Evolutionary conservation across 1,140 invertebrate genomes (phyloP).

Genomic region (Bursaphelenchus mucronatus): DNA sequence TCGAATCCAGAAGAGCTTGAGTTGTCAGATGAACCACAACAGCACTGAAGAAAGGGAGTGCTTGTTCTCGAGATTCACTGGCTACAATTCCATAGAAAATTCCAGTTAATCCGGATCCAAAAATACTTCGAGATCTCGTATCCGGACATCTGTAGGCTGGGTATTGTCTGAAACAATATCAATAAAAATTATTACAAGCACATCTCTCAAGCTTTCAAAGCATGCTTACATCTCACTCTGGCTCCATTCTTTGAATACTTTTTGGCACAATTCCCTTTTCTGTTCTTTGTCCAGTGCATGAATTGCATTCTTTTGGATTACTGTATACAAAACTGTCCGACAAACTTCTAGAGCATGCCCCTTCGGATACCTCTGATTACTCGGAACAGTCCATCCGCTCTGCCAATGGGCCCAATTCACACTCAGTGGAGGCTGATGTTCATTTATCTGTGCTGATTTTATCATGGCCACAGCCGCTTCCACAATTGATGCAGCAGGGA

Average conservation of each 20-base stretch:
- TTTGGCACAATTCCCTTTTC: neutral
- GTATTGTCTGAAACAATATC: neutral
- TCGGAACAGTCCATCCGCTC: conserved; percentile 8
- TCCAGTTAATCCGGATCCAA: conserved; percentile 31
- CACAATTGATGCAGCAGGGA: conserved; percentile 6
- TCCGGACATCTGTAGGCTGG: conserved; percentile 22
- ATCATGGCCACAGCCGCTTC: conserved; percentile 13
- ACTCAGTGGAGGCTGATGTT: conserved; percentile 1
- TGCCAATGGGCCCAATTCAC: conserved; percentile 25
- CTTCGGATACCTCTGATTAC: conserved; percentile 10
- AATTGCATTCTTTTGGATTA: neutral
- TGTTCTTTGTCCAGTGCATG: neutral
- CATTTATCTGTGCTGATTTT: conserved; percentile 8
- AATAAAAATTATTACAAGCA: conserved; percentile 1
- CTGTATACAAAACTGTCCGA: neutral
- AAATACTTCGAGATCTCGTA: conserved; percentile 30
- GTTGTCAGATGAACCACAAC: conserved; percentile 42
- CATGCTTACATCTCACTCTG: neutral
- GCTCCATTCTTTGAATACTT: conserved; percentile 1
- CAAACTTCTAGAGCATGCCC: conserved; percentile 10
- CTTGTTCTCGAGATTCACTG: conserved; percentile 26
- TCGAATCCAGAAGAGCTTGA: conserved; percentile 38
- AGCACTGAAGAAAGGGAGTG: conserved; percentile 36
- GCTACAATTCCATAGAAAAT: conserved; percentile 40
- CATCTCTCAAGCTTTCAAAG: neutral